Evolutionary conservation across 2,888 invertebrate species (phyloP).

Genomic region (Athrips mouffetella): DNA sequence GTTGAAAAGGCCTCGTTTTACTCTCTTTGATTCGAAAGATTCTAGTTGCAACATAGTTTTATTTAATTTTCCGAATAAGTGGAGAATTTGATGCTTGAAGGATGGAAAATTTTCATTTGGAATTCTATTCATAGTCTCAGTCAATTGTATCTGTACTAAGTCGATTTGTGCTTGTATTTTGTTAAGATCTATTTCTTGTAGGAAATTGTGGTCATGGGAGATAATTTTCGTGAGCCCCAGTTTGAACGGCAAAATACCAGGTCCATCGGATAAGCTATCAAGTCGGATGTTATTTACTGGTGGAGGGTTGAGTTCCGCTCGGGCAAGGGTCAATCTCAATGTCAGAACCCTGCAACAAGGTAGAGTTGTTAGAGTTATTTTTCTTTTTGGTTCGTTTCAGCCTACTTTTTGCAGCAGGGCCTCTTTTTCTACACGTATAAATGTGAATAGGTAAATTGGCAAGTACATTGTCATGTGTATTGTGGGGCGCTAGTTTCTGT

Average conservation of each 20-base stretch:
- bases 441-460: conserved; percentile 18
- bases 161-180: conserved; percentile 6
- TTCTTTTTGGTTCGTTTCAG: no score
- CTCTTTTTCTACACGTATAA: no score
- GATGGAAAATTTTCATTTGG: not conserved
- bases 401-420: no score
- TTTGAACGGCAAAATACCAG: conserved; percentile 13
- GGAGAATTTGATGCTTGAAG: not conserved
- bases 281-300: conserved; percentile 12
- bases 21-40: conserved; percentile 5
- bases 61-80: conserved; percentile 1
- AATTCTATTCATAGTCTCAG: not conserved
- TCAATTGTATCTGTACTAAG: conserved; percentile 4
- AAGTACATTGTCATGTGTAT: conserved; percentile 16
- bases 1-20: conserved; percentile 8
- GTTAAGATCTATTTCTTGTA: conserved; percentile 2
- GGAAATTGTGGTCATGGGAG: conserved; percentile 7
- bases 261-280: conserved; percentile 10
- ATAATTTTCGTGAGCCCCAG: conserved; percentile 10
- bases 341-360: conserved; percentile 14
- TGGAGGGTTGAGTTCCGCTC: not conserved
- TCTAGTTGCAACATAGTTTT: not conserved
- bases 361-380: no score
- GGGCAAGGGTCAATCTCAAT: not conserved
- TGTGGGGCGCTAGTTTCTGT: conserved; percentile 18